Evolutionary conservation across 2,888 invertebrate species (phyloP).

Genomic region (Flexamia atlantica): DNA sequence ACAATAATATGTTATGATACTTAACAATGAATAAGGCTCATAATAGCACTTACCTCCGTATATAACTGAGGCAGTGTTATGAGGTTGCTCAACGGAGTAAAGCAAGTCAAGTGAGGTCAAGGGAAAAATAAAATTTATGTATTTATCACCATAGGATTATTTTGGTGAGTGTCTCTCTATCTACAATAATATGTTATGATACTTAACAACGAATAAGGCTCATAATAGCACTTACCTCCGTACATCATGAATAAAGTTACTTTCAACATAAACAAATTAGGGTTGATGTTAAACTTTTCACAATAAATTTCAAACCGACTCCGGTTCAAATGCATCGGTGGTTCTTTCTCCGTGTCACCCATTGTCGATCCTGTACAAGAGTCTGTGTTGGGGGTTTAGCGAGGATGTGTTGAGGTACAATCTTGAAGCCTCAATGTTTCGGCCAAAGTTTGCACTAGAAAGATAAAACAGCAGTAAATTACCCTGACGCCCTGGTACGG

Average conservation of each 20-base stretch:
- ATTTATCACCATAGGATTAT: too few relatives aligned
- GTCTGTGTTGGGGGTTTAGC: not conserved
- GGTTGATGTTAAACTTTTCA: slow-evolving; percentile 81
- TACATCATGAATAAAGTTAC: slow-evolving; percentile 90
- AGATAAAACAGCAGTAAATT: slow-evolving; percentile 40
- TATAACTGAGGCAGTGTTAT: too few relatives aligned
- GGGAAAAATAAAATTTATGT: too few relatives aligned
- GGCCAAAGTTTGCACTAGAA: slow-evolving; percentile 44
- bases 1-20: too few relatives aligned
- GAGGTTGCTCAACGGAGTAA: too few relatives aligned
- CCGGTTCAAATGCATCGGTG: slow-evolving; percentile 44
- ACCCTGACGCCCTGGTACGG: not conserved
- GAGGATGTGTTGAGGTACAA: slow-evolving; percentile 11
- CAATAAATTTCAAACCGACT: slow-evolving; percentile 71
- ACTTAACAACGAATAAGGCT: too few relatives aligned
- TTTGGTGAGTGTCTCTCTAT: too few relatives aligned
- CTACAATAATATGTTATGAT: too few relatives aligned
- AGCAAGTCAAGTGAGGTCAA: too few relatives aligned
- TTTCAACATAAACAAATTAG: slow-evolving; percentile 88
- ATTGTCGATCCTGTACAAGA: slow-evolving; percentile 44
- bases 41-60: slow-evolving; percentile 82
- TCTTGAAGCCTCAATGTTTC: slow-evolving; percentile 36
- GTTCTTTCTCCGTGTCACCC: slow-evolving; percentile 52
- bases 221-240: slow-evolving; percentile 80
- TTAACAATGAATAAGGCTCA: too few relatives aligned